These are phyloP conservation scores for Philopedon plagiatum DNA, from an alignment of 2,888 invertebrate genomes.

Conservation along the genomic window DNA sequence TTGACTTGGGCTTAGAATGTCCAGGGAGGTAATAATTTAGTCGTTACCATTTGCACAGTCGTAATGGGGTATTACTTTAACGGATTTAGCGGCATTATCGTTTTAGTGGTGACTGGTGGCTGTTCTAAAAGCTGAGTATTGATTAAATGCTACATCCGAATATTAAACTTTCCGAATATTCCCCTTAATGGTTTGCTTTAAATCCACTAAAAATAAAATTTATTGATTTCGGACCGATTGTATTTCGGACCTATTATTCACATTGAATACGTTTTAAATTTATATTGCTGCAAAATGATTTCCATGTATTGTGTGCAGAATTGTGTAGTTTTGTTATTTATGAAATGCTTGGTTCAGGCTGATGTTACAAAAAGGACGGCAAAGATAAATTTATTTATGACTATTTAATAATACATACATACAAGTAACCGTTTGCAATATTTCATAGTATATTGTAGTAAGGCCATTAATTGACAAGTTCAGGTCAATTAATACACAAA, in stretches of 20 bases:
- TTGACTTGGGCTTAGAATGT: constrained; percentile 1
- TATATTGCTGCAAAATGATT: constrained; percentile 8
- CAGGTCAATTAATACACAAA: no score
- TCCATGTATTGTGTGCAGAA: constrained; percentile 11
- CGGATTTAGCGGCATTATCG: constrained; percentile 20
- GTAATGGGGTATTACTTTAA: constrained; percentile 25
- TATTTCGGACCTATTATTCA: constrained; percentile 20
- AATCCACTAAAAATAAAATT: constrained; percentile 31
- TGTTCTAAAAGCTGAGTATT: constrained; percentile 9
- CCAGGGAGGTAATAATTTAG: constrained; percentile 18
- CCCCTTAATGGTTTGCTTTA: constrained; percentile 27
- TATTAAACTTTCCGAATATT: constrained; percentile 20
- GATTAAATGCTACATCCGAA: constrained; percentile 17
- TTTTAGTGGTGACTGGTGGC: not conserved
- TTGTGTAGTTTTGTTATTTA: constrained; percentile 1
- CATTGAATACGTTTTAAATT: constrained; percentile 20
- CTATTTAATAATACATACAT: no score
- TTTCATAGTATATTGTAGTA: no score
- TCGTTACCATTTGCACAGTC: constrained; percentile 14
- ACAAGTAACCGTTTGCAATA: no score
- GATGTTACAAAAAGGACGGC: no score
- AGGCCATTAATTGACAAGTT: no score
- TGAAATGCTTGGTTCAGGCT: no score
- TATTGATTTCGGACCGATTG: constrained; percentile 24
- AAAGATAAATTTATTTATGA: no score